These are phyloP conservation scores for Furnarius figulus DNA, from an alignment of 2,113 vertebrate species.

Conservation along the genomic window DNA sequence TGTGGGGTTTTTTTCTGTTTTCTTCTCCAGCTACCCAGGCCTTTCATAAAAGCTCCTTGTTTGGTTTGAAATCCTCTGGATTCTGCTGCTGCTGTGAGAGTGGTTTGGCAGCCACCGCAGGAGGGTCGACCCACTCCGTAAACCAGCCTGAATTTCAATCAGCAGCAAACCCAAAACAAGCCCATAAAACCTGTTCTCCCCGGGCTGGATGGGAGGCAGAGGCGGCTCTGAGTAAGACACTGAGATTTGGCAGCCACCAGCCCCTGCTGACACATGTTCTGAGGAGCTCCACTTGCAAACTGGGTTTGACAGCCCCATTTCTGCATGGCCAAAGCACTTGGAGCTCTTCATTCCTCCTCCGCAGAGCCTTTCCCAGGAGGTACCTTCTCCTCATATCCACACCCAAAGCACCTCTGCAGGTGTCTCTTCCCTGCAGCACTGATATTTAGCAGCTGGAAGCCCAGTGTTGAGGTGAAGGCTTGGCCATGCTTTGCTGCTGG, in stretches of 20 bases:
- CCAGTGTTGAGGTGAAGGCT: background rate
- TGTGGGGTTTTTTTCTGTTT: background rate
- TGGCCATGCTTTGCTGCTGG: background rate
- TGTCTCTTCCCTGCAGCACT: background rate
- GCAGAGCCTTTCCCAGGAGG: background rate
- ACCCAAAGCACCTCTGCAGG: background rate
- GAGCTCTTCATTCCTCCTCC: background rate
- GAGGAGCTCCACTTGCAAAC: background rate
- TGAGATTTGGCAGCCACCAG: background rate
- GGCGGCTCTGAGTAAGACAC: fast-evolving
- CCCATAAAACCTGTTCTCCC: background rate
- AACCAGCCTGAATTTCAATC: background rate
- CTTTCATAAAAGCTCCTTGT: background rate
- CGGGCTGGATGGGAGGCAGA: fast-evolving
- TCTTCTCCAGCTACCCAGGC: background rate
- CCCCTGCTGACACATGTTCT: background rate
- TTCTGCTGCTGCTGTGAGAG: background rate
- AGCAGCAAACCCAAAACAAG: background rate
- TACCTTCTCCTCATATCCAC: fast-evolving
- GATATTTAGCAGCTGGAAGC: background rate
- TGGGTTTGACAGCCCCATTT: background rate
- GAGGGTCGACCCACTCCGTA: background rate
- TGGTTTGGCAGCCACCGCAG: background rate
- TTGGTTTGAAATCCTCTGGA: background rate
- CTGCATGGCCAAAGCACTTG: background rate